Conservation (phyloP, 2,797 vertebrate species). For the Eidolon dupreanum region DNA sequence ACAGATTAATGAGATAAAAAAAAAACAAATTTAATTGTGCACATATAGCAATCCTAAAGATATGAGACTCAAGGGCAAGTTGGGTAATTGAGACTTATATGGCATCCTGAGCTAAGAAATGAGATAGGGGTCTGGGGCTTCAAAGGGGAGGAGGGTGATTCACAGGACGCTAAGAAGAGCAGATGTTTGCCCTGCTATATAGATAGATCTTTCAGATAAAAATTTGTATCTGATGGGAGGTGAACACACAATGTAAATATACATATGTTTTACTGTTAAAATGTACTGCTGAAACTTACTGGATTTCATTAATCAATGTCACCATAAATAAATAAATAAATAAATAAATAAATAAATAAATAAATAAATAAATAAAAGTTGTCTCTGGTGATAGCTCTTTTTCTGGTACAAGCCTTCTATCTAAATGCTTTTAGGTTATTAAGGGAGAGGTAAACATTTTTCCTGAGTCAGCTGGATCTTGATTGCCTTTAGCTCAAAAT, state of each 20-base stretch:
- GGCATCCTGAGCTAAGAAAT: too few relatives aligned
- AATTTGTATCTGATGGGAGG: background rate
- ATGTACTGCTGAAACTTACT: too few relatives aligned
- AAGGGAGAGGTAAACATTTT: background rate
- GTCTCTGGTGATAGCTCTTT: background rate
- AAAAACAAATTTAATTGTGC: background rate
- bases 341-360: too few relatives aligned
- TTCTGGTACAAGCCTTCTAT: background rate
- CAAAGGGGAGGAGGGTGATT: background rate
- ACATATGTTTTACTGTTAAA: too few relatives aligned
- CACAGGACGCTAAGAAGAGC: background rate
- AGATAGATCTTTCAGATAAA: background rate
- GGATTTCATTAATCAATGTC: too few relatives aligned
- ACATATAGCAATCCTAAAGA: background rate
- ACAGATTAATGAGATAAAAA: background rate
- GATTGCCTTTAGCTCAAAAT: background rate
- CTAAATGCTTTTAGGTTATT: background rate
- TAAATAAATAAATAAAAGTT: too few relatives aligned
- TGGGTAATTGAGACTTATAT: background rate
- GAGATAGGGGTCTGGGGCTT: background rate
- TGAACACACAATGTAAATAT: too few relatives aligned
- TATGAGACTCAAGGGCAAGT: background rate
- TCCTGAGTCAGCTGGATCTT: background rate
- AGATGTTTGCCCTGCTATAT: background rate
- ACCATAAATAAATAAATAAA: too few relatives aligned